Conservation (phyloP, 2,797 vertebrate genomes). For the Graptemys geographica region DNA sequence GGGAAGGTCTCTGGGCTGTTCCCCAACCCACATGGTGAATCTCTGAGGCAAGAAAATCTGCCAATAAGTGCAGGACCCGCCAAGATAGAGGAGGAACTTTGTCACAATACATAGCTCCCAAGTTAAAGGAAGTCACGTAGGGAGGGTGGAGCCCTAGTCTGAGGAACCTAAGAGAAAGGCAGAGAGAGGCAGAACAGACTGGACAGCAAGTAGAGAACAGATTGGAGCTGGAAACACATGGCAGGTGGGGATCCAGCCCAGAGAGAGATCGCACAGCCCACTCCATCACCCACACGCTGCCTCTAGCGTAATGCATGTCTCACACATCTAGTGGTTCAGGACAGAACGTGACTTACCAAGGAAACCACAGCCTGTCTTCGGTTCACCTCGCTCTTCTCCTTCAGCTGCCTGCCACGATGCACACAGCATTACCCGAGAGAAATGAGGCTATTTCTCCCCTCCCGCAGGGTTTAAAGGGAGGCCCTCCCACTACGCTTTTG, state of each 20-base stretch:
- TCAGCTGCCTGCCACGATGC: neutral
- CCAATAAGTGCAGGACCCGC: too few relatives aligned
- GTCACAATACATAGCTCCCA: neutral
- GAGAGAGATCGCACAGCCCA: neutral
- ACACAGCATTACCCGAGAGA: neutral
- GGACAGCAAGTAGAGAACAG: too few relatives aligned
- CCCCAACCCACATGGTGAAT: too few relatives aligned
- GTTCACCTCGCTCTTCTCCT: neutral
- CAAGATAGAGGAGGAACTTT: too few relatives aligned
- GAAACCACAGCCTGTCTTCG: constrained; percentile 10
- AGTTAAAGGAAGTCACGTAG: neutral
- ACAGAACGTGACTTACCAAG: neutral
- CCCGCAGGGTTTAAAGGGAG: neutral
- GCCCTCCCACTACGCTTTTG: neutral
- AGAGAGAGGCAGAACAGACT: neutral
- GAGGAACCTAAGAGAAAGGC: neutral
- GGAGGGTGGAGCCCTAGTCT: neutral
- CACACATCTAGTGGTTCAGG: neutral
- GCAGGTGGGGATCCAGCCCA: neutral
- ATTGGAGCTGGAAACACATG: neutral
- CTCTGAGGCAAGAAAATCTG: too few relatives aligned
- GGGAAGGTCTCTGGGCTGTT: too few relatives aligned
- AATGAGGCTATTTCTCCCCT: neutral
- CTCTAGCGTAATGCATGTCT: neutral
- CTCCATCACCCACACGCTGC: neutral